Base-by-base conservation (phyloP, 35 echinoderm and acorn worm species). In the Stichopus chloronotus region DNA sequence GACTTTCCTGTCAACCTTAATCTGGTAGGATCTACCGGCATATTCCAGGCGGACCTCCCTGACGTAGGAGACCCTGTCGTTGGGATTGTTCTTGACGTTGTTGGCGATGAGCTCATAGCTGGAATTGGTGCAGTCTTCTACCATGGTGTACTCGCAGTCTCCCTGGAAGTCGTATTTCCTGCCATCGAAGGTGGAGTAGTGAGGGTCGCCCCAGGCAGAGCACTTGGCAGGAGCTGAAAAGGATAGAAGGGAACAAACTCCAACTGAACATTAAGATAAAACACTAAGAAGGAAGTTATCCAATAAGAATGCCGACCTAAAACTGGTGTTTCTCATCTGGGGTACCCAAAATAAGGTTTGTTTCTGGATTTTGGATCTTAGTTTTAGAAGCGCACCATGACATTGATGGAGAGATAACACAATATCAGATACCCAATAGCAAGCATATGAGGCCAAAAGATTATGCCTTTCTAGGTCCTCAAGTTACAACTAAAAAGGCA, bases 151-250 rank as follows among this genome's bases (percentile, higher is more conserved):
- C 78, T 94, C 90, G 58, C 93, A 96, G 55, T 94, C 93, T 12
- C 95, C 95, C 63, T 96, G 95, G 91, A 92, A 96, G 86, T 94
- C 57, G 74, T 92, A 96, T 6, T 20, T 92, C 25, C 19, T 11
- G 16, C 77, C 77, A 87, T 96, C 95, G 55, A 96, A 96, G n/a
- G 95, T 96, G 71, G 72, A 82, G 77, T 96, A 96, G 61, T 96
- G 95, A 53, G 95, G 95, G 92, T 96, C 95, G 4, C 95, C 95
- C 60, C 93, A 92, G 6, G 90, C 93, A 25, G 76, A 72, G 63
- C 95, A 96, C 21, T 21, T 59, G 6, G 87, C 88, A 58, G 92
- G 92, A 11, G 54, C 95, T 96, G 43, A 5, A 72, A 52, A 4
- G 14, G 7, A 92, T 81, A 19, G 13, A 74, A n/a, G 30, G 30